Evolutionary conservation across 2,797 vertebrate species (phyloP), one percentile per base, ranked within the genome.

Genomic region (Coregonus ussuriensis): DNA sequence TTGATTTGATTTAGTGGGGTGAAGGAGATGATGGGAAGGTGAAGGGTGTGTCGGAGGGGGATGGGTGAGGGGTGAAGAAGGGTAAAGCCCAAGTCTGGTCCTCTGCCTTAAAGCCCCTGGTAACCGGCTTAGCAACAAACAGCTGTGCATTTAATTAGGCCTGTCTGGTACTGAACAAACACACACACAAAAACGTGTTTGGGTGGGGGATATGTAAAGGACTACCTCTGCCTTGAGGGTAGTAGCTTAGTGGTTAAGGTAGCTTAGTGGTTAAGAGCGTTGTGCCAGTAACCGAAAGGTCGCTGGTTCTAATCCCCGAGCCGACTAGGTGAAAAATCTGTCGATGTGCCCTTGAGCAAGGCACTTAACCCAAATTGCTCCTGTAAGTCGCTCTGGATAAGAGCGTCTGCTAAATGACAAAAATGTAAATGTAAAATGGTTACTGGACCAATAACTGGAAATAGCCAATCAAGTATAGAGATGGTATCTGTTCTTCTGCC

Each of bases 81-180:
- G 16, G 31, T 21, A 35, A 59, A 73, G 53, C 31, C 33, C 33
- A 33, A 62, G 72, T 35, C 72, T 37, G 53, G 72, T 54, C 16
- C 72, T 59, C 72, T 59, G 31, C 72, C 31, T 59, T 62, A 59
- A 72, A 72, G 71, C 71, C 71, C 71, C 51, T 56, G 71, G 11
- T 72, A 56, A 56, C 52, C 52, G 29, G 71, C 71, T 56, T 72
- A 72, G 52, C 53, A 54, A 35, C 71, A 59, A 72, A 56, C 71
- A 56, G 53, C 71, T 56, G 71, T 72, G 71, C 71, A 72, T 72
- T 72, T 72, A 54, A 72, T 56, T 59, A 72, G 68, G 35, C 9
- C 11, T 37, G 51, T 59, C 25, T 62, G 54, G 41, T 31, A 25
- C 21, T 15, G 13, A 31, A 63, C 54, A 18, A 41, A 74, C n/a